Evolutionary conservation across 1,140 invertebrate species (phyloP).

Genomic region (Drosophila orosa): DNA sequence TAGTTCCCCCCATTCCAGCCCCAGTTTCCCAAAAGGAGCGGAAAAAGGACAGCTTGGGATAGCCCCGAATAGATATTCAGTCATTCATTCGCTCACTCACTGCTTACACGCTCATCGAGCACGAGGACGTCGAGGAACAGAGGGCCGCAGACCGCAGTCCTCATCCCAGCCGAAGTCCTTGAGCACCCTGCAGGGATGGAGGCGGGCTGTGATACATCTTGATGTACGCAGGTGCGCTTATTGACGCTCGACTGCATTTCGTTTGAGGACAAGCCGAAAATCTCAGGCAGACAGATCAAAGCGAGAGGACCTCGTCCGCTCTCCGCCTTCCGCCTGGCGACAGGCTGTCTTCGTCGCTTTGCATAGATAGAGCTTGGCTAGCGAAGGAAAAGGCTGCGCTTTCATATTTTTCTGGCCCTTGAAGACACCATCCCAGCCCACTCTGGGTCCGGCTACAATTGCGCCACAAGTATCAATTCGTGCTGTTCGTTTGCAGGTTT

Average conservation of each 20-base stretch:
- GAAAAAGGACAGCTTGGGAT: constrained; percentile 47
- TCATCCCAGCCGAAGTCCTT: not conserved
- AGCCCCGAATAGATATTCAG: constrained; percentile 59
- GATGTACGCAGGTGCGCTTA: constrained; percentile 79
- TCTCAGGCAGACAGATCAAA: constrained; percentile 77
- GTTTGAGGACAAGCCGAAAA: constrained; percentile 77
- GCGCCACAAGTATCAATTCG: constrained; percentile 61
- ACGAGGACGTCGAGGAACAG: constrained; percentile 52
- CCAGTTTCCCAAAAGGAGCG: not conserved
- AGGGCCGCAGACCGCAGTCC: constrained; percentile 16
- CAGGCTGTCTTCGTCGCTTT: constrained; percentile 50
- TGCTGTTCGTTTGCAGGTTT: constrained; percentile 35
- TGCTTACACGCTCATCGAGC: constrained; percentile 79
- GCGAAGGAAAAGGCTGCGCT: constrained; percentile 65
- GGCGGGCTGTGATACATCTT: constrained; percentile 42
- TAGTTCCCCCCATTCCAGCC: not conserved
- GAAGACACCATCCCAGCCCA: constrained; percentile 53
- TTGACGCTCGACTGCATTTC: constrained; percentile 73
- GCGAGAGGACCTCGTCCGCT: constrained; percentile 43
- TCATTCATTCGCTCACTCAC: constrained; percentile 73
- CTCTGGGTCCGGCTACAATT: constrained; percentile 65
- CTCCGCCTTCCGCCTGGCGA: not conserved
- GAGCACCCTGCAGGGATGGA: constrained; percentile 7
- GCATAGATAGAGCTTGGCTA: constrained; percentile 17
- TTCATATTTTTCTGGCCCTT: constrained; percentile 70